These are phyloP conservation scores for Cisticola juncidis DNA, from an alignment of 2,113 vertebrate species.

Conservation along the genomic window DNA sequence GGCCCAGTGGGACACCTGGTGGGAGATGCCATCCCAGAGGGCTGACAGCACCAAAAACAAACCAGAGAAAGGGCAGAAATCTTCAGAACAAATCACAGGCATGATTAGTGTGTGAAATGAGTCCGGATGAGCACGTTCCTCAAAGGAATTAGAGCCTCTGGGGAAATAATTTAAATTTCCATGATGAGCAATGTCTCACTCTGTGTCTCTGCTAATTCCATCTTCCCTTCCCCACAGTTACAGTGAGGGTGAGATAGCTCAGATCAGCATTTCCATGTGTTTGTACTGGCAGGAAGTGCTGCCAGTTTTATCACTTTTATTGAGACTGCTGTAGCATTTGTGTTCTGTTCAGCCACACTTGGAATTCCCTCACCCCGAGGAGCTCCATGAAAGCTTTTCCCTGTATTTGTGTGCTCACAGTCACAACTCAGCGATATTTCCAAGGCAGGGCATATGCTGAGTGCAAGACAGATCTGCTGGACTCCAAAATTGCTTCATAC, in stretches of 20 bases:
- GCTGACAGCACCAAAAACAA: background rate
- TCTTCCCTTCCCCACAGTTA: background rate
- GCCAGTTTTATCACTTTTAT: background rate
- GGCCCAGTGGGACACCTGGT: fast-evolving
- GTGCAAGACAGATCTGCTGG: background rate
- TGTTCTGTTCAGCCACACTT: background rate
- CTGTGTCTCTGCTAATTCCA: background rate
- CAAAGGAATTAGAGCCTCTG: conserved; percentile 7
- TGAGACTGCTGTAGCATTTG: background rate
- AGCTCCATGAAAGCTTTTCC: background rate
- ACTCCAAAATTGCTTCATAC: background rate
- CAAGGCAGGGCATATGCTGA: background rate
- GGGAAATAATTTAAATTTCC: background rate
- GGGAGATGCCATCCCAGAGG: background rate
- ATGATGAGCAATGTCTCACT: background rate
- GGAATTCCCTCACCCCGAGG: background rate
- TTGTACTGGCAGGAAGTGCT: background rate
- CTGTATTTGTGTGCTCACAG: background rate
- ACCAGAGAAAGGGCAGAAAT: background rate
- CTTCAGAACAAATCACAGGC: background rate
- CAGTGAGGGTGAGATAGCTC: background rate
- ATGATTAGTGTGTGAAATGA: background rate
- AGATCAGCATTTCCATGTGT: background rate
- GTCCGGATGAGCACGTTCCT: background rate
- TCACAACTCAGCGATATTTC: background rate